phyloP scores from a whole-genome alignment of 2,888 invertebrate species.

The Proisotoma minuta region DNA sequence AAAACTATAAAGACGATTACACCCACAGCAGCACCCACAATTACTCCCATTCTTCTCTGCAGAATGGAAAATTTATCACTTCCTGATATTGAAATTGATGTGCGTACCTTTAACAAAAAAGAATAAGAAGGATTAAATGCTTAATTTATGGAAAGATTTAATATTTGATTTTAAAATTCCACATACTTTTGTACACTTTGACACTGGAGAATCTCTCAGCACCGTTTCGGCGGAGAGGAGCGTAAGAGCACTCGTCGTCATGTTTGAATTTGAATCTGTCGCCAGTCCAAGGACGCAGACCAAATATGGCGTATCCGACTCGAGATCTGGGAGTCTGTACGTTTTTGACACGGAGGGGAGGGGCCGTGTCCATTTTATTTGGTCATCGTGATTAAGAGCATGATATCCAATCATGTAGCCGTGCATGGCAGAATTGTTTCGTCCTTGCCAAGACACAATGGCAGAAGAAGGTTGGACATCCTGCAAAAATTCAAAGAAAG shows the following conservation, averaged over 20 bases:
- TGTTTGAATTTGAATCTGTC: slow-evolving; percentile 60
- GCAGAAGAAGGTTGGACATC: slow-evolving; percentile 83
- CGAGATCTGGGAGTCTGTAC: slow-evolving; percentile 67
- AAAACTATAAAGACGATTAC: slow-evolving; percentile 78
- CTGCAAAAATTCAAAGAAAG: too few species aligned
- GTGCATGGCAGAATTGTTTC: slow-evolving; percentile 71
- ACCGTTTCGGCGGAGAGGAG: slow-evolving; percentile 50
- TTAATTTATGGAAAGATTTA: neutral
- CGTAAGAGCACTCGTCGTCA: slow-evolving; percentile 55
- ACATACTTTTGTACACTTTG: slow-evolving; percentile 64
- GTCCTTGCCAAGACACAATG: slow-evolving; percentile 81
- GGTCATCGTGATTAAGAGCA: slow-evolving; percentile 60
- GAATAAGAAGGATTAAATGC: neutral
- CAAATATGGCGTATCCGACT: slow-evolving; percentile 73
- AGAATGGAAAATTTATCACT: slow-evolving; percentile 60
- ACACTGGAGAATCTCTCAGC: slow-evolving; percentile 66
- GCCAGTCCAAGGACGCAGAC: slow-evolving; percentile 85
- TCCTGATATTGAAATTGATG: slow-evolving; percentile 51
- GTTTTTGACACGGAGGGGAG: slow-evolving; percentile 69
- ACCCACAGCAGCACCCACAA: slow-evolving; percentile 80
- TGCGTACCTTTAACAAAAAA: slow-evolving; percentile 38
- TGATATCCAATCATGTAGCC: slow-evolving; percentile 83
- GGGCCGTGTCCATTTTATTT: slow-evolving; percentile 68
- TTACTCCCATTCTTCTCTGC: slow-evolving; percentile 73
- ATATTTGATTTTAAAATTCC: neutral